Conservation (phyloP, 2,113 vertebrate genomes). For the Heterochromis multidens region DNA sequence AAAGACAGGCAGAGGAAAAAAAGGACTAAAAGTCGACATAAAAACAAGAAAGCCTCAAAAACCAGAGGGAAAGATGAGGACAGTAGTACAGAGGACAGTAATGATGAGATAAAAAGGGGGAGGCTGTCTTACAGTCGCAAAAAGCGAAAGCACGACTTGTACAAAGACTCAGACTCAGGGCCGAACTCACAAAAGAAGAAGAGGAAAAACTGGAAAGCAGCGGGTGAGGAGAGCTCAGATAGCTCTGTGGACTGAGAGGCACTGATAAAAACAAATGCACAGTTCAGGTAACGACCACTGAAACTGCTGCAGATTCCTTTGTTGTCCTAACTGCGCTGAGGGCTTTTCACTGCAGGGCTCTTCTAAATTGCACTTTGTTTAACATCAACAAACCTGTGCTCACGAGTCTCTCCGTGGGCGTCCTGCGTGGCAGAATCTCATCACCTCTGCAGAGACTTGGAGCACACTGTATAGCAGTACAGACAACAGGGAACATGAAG, state of each 20-base stretch:
- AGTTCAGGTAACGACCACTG: conserved; percentile 6
- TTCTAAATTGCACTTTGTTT: conserved; percentile 25
- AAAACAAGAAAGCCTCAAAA: conserved; percentile 73
- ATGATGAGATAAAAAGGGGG: conserved; percentile 14
- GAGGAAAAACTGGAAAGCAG: conserved; percentile 88
- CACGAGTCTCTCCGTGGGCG: conserved; percentile 11
- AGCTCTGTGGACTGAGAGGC: conserved; percentile 80
- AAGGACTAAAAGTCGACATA: conserved; percentile 71
- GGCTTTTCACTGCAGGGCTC: background rate
- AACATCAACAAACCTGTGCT: conserved; percentile 37
- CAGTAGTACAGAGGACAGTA: conserved; percentile 55
- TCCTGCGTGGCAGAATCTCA: conserved; percentile 29
- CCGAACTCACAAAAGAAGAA: conserved; percentile 58
- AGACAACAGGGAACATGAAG: conserved; percentile 20
- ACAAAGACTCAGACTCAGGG: conserved; percentile 60
- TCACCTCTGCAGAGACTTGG: conserved; percentile 21
- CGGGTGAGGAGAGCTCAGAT: conserved; percentile 81
- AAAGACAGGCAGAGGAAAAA: conserved; percentile 60
- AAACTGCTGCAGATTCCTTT: conserved; percentile 11
- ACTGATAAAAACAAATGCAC: background rate
- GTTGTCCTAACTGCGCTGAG: conserved; percentile 15
- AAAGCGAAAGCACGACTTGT: conserved; percentile 62
- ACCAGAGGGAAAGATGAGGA: conserved; percentile 55
- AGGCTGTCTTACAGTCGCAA: conserved; percentile 19
- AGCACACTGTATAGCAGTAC: background rate